Evolutionary conservation across 2,113 vertebrate genomes (phyloP).

Genomic region (Zingel zingel): DNA sequence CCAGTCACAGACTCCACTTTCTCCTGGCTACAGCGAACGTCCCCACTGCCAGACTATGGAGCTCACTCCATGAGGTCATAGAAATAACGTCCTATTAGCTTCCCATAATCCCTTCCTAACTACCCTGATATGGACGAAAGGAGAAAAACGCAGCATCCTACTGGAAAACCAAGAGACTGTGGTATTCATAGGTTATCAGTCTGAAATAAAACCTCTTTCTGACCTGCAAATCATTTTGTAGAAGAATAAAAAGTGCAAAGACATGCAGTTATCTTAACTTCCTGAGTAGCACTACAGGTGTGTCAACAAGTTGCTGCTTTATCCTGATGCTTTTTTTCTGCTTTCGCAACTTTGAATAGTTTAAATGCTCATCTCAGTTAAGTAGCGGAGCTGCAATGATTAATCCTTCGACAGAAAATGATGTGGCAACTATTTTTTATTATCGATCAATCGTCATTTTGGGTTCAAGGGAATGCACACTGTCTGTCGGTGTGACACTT

Average conservation of each 20-base stretch:
- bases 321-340: neutral
- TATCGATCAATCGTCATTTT: no score
- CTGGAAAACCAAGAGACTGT: constrained; percentile 26
- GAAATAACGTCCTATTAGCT: constrained; percentile 54
- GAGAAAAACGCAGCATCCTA: constrained; percentile 32
- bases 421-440: no score
- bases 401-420: no score
- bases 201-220: neutral
- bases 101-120: constrained; percentile 54
- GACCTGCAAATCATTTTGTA: neutral
- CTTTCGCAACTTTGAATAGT: neutral
- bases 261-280: neutral
- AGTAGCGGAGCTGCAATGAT: neutral
- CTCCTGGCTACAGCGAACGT: constrained; percentile 55
- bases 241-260: neutral
- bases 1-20: constrained; percentile 67
- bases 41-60: constrained; percentile 64
- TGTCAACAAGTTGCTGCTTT: neutral
- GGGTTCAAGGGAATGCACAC: no score
- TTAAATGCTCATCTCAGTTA: neutral
- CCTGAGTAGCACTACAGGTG: neutral
- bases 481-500: no score
- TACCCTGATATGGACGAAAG: constrained; percentile 13
- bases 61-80: constrained; percentile 63
- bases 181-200: neutral